Conservation (phyloP, 2,113 vertebrate genomes). For the Pandion haliaetus region DNA sequence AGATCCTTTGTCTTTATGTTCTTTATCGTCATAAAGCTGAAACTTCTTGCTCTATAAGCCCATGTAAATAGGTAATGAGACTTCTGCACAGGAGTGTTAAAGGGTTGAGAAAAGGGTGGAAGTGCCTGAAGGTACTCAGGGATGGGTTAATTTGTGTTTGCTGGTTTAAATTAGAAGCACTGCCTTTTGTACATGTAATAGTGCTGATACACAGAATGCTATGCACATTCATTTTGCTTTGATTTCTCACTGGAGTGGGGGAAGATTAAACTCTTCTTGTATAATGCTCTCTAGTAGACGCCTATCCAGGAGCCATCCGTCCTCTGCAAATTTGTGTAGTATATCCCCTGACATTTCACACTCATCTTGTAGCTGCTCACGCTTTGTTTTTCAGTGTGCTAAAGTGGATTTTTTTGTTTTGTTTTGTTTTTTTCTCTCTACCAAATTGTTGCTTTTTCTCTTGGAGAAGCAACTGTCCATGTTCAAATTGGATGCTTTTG, state of each 20-base stretch:
- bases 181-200: neutral
- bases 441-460: neutral
- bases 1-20: neutral
- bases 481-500: neutral
- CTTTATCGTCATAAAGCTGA: neutral
- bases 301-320: neutral
- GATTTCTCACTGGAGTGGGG: neutral
- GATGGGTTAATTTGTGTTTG: neutral
- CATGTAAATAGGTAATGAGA: neutral
- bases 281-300: fast-evolving
- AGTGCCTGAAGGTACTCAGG: neutral
- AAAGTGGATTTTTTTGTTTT: neutral
- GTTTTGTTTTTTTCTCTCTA: neutral
- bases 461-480: neutral
- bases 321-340: neutral
- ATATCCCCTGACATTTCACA: neutral
- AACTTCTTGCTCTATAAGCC: neutral
- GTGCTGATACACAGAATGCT: too few relatives aligned
- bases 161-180: neutral
- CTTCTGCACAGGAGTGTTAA: neutral
- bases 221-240: neutral
- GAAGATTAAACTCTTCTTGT: neutral
- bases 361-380: neutral
- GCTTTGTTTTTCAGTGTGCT: neutral
- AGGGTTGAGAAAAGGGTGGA: neutral